Evolutionary conservation across 2,888 invertebrate genomes (phyloP).

Genomic region (Sussaba pulchella): DNA sequence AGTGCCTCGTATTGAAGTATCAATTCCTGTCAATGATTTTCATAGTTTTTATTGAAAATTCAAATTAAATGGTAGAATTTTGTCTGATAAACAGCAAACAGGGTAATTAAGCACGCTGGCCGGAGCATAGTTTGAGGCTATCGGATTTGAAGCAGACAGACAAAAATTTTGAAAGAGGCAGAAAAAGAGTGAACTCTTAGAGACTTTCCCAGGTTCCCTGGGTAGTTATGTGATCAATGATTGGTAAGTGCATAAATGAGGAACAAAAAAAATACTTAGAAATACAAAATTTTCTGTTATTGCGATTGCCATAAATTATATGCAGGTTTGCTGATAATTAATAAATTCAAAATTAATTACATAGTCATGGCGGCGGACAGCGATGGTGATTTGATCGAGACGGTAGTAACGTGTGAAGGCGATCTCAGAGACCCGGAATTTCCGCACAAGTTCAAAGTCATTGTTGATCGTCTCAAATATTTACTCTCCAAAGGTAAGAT

Average conservation of each 20-base stretch:
- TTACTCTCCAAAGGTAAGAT: constrained; percentile 90
- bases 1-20: too few species aligned
- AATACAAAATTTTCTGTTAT: too few species aligned
- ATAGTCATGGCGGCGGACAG: constrained; percentile 93
- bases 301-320: too few species aligned
- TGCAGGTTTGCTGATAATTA: too few species aligned
- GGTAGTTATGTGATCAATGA: constrained; percentile 84
- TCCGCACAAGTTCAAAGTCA: constrained; percentile 91
- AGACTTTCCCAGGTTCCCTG: constrained; percentile 81
- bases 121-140: constrained; percentile 79
- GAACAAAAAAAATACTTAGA: too few species aligned
- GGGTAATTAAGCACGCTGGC: constrained; percentile 75
- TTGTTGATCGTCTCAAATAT: constrained; percentile 91
- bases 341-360: constrained; percentile 61
- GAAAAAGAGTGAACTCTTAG: constrained; percentile 79
- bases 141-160: constrained; percentile 76
- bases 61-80: constrained; percentile 31
- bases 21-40: background rate
- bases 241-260: constrained; percentile 78
- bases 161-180: constrained; percentile 74
- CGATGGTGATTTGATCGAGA: constrained; percentile 90
- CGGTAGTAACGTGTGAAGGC: constrained; percentile 96
- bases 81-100: constrained; percentile 74
- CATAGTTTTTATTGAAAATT: background rate
- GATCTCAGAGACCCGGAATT: constrained; percentile 95